Evolutionary conservation across 2,113 vertebrate species (phyloP).

Genomic region (Xyliphius kryptos): DNA sequence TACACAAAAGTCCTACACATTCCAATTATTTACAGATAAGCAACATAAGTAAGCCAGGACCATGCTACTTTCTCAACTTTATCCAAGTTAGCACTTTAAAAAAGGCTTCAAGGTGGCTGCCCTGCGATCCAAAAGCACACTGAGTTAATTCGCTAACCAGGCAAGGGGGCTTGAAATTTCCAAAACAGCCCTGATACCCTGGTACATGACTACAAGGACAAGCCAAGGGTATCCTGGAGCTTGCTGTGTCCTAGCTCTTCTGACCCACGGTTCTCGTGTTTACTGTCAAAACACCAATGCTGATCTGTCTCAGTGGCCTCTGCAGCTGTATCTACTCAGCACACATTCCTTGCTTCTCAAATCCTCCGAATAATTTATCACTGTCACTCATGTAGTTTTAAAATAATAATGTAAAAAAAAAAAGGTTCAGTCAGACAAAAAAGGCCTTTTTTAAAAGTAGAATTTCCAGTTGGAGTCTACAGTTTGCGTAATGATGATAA

Average conservation of each 20-base stretch:
- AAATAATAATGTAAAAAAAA: background rate
- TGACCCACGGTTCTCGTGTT: conserved; percentile 36
- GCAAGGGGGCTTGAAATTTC: conserved; percentile 41
- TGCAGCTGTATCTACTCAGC: conserved; percentile 39
- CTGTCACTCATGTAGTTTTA: background rate
- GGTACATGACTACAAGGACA: conserved; percentile 37
- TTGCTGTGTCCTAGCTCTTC: conserved; percentile 26
- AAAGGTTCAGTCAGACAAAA: background rate
- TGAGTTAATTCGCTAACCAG: conserved; percentile 16
- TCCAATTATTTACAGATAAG: background rate
- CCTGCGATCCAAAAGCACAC: conserved; percentile 9
- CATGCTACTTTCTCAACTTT: background rate
- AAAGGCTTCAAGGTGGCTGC: conserved; percentile 9
- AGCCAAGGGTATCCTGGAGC: conserved; percentile 38
- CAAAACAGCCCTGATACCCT: conserved; percentile 44
- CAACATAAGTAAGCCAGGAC: background rate
- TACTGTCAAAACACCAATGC: conserved; percentile 47
- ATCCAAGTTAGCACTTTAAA: background rate
- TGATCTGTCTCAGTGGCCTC: conserved; percentile 35
- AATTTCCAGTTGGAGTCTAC: too few species aligned
- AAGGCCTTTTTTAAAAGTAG: too few species aligned
- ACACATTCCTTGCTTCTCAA: conserved; percentile 23
- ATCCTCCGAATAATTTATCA: background rate
- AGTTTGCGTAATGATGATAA: too few species aligned
- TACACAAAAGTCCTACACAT: too few species aligned